These are phyloP conservation scores for Platynereis dumerilii DNA, from an alignment of 2,888 invertebrate genomes.

Conservation along the genomic window DNA sequence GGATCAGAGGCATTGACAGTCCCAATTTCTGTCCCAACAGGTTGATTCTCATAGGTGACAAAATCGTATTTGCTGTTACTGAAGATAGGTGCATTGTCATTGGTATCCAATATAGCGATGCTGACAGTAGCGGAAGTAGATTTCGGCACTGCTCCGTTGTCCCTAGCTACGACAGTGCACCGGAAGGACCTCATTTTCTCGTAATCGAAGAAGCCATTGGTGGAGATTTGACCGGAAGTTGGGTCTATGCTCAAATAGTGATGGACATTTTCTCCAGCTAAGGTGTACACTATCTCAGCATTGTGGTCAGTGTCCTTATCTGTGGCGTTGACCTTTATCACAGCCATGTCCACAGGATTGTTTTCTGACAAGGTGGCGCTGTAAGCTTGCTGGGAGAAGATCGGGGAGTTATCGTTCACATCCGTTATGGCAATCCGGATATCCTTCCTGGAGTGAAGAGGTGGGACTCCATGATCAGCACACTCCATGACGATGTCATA, in stretches of 20 bases:
- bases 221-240: slow-evolving; percentile 44
- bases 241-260: slow-evolving; percentile 31
- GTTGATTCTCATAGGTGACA: slow-evolving; percentile 31
- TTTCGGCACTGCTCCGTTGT: slow-evolving; percentile 26
- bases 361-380: slow-evolving; percentile 48
- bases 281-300: slow-evolving; percentile 1
- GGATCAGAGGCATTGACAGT: slow-evolving; percentile 27
- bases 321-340: slow-evolving; percentile 46
- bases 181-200: slow-evolving; percentile 26
- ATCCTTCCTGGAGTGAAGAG: slow-evolving; percentile 41
- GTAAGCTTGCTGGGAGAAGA: slow-evolving; percentile 43
- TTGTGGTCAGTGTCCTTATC: slow-evolving; percentile 37
- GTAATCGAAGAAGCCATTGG: slow-evolving; percentile 38
- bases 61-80: slow-evolving; percentile 27
- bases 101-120: slow-evolving; percentile 30
- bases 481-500: slow-evolving; percentile 50
- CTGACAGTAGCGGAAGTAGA: slow-evolving; percentile 23
- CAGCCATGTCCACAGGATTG: slow-evolving; percentile 45
- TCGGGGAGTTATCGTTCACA: slow-evolving; percentile 55
- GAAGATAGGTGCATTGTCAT: slow-evolving; percentile 34
- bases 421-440: slow-evolving; percentile 51
- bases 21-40: slow-evolving; percentile 28
- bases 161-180: slow-evolving; percentile 29
- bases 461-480: slow-evolving; percentile 50
- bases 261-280: slow-evolving; percentile 9